Percentiles rank a stretch among this genome's conserved stretches.
These are phyloP conservation scores for Spicauda simplicius DNA, from an alignment of 2,888 invertebrate species.

Conservation along the genomic window DNA sequence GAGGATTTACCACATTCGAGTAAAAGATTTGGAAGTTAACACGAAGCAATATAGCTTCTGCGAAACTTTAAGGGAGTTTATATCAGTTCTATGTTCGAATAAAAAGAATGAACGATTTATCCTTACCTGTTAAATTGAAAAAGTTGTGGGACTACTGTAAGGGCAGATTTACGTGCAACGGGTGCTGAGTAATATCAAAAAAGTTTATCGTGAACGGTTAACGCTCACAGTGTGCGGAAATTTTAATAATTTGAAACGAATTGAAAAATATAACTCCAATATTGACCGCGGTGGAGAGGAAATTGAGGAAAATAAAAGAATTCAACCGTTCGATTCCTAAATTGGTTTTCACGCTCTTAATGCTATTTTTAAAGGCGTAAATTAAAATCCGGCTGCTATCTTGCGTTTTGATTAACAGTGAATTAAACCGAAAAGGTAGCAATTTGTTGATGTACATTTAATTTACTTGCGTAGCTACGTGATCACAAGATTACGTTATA, in stretches of 20 bases:
- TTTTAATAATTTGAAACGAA: conserved; percentile 73
- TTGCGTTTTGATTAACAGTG: neutral
- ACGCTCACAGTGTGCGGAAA: conserved; percentile 48
- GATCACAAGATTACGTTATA: neutral
- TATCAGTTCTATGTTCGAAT: conserved; percentile 81
- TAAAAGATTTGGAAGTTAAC: conserved; percentile 33
- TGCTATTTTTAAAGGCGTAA: conserved; percentile 24
- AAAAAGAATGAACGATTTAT: conserved; percentile 84
- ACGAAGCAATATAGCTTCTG: conserved; percentile 25
- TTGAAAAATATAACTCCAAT: conserved; percentile 55
- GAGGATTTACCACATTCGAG: conserved; percentile 3
- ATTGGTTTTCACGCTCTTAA: conserved; percentile 38
- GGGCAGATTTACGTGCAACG: conserved; percentile 81
- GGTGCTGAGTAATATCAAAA: conserved; percentile 82
- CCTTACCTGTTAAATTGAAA: conserved; percentile 85
- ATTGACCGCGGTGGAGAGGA: conserved; percentile 30
- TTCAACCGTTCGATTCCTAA: conserved; percentile 37
- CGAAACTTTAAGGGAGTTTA: conserved; percentile 73
- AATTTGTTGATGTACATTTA: neutral
- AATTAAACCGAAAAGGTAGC: neutral
- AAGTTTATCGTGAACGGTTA: conserved; percentile 73
- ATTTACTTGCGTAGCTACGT: neutral
- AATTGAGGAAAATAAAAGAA: conserved; percentile 42
- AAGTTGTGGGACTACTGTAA: conserved; percentile 80
- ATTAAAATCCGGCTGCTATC: conserved; percentile 6